These are phyloP conservation scores for Pseudanteris insignis DNA, from an alignment of 2,888 invertebrate species.

Conservation along the genomic window DNA sequence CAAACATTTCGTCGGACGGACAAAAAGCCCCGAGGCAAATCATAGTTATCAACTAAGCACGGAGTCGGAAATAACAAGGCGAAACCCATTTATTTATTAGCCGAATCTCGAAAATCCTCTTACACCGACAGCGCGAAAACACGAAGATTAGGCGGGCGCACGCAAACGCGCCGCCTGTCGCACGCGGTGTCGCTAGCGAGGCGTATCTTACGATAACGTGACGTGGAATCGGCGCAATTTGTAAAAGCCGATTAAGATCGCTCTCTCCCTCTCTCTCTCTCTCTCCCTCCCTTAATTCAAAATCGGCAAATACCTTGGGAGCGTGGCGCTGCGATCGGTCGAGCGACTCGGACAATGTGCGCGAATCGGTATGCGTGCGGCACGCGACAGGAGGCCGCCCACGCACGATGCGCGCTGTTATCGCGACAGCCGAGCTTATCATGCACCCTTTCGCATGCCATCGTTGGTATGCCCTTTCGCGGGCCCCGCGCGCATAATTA, in stretches of 20 bases:
- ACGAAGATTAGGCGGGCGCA: conserved; percentile 5
- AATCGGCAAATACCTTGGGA: conserved; percentile 9
- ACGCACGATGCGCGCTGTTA: conserved; percentile 49
- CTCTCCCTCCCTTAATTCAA: conserved; percentile 12
- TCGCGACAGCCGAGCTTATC: conserved; percentile 39
- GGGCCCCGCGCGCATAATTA: conserved; percentile 36
- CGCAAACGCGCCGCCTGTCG: too few relatives aligned
- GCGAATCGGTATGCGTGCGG: conserved; percentile 48
- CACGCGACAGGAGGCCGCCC: conserved; percentile 47
- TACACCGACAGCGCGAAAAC: not conserved
- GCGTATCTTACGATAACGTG: conserved; percentile 25
- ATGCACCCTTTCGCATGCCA: conserved; percentile 46
- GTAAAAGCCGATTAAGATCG: conserved; percentile 24
- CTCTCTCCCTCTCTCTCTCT: too few relatives aligned
- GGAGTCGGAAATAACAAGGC: too few relatives aligned
- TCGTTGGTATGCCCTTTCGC: conserved; percentile 42
- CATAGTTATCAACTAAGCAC: too few relatives aligned
- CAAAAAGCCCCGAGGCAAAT: too few relatives aligned
- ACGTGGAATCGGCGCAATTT: conserved; percentile 30
- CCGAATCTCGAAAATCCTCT: conserved; percentile 12
- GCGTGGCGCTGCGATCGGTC: conserved; percentile 11
- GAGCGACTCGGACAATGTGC: conserved; percentile 10
- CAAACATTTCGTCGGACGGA: too few relatives aligned
- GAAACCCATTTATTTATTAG: not conserved
- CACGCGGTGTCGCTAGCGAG: conserved; percentile 1